A percentile compares a stretch with the other conserved stretches of the same genome.
phyloP scores from a whole-genome alignment of 1,140 invertebrate species.

The Drosophila mauritiana region DNA sequence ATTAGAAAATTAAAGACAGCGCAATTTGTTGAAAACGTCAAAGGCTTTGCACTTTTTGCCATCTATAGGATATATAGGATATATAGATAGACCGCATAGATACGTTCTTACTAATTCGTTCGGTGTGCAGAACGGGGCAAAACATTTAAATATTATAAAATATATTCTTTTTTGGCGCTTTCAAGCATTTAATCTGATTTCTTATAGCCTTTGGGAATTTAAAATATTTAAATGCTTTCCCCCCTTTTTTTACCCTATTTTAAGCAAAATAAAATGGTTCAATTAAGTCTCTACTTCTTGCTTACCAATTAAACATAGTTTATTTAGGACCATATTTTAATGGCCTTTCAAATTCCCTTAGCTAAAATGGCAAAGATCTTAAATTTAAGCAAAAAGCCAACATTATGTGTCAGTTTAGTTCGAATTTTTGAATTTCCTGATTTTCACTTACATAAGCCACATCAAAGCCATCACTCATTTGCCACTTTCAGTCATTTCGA shows the following conservation, averaged over 20 bases:
- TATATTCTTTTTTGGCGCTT: background rate
- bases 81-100: conserved; percentile 29
- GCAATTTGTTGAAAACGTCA: conserved; percentile 70
- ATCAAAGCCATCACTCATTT: conserved; percentile 32
- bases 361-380: too few species aligned
- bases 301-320: too few species aligned
- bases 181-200: too few species aligned
- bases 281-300: too few species aligned
- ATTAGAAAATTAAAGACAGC: conserved; percentile 43
- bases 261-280: too few species aligned
- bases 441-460: conserved; percentile 29
- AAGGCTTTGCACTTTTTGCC: conserved; percentile 65
- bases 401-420: background rate
- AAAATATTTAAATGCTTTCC: too few species aligned
- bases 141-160: background rate
- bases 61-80: conserved; percentile 40
- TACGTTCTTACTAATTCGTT: conserved; percentile 32
- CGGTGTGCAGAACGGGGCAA: conserved; percentile 1
- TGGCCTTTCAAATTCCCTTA: too few species aligned
- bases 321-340: too few species aligned
- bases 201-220: too few species aligned
- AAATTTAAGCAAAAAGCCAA: background rate
- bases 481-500: conserved; percentile 19
- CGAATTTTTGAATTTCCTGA: background rate
- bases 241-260: too few species aligned